These are phyloP conservation scores for Lepidocyrtinus sp. DNA, from an alignment of 2,888 invertebrate genomes.

Conservation along the genomic window DNA sequence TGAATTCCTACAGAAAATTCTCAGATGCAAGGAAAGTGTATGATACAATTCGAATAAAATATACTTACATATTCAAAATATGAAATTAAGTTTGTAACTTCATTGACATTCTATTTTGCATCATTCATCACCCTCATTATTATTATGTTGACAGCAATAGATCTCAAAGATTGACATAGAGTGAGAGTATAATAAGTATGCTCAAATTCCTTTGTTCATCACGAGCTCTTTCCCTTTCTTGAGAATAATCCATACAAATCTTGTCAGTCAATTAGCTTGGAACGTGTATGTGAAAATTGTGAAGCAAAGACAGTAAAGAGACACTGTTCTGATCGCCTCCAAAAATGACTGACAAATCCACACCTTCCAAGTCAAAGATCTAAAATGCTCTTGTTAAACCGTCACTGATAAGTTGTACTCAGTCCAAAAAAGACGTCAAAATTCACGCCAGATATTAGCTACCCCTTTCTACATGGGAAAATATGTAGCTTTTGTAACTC, in stretches of 20 bases:
- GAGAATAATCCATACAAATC: not conserved
- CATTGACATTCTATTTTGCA: conserved; percentile 17
- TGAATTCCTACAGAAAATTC: too few relatives aligned
- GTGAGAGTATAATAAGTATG: not conserved
- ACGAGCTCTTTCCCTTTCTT: not conserved
- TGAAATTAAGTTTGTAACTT: not conserved
- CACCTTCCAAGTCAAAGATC: not conserved
- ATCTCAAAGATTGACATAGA: not conserved
- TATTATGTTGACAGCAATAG: conserved; percentile 40
- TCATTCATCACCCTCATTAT: conserved; percentile 54
- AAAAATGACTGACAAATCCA: not conserved
- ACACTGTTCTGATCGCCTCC: not conserved
- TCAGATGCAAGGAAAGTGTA: conserved; percentile 7
- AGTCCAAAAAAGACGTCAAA: not conserved
- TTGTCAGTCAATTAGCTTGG: not conserved
- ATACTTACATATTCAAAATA: conserved; percentile 6
- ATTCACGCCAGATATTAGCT: not conserved
- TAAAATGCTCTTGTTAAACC: not conserved
- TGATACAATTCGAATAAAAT: not conserved
- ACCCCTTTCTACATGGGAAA: too few relatives aligned
- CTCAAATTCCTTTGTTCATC: not conserved
- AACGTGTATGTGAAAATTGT: not conserved
- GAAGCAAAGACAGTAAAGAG: not conserved
- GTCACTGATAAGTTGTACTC: not conserved
- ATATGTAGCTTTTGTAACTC: too few relatives aligned